A percentile compares a stretch with the other conserved stretches of the same genome.
Evolutionary conservation across 1,140 invertebrate species (phyloP).

Genomic region (Hermetia illucens): DNA sequence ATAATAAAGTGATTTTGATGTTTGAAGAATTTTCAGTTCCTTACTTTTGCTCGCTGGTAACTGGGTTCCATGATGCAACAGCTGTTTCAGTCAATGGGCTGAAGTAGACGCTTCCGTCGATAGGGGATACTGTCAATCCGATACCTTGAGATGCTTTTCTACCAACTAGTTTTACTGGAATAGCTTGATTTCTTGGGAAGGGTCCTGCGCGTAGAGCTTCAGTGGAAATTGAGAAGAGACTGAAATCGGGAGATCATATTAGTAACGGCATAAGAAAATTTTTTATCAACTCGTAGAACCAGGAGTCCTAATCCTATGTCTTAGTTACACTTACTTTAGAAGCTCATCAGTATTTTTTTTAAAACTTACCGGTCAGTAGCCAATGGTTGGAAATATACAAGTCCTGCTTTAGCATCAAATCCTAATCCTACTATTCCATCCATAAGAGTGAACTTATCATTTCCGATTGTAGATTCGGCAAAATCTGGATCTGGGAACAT

Average conservation of each 20-base stretch:
- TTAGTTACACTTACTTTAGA: too few relatives aligned
- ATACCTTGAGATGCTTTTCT: conserved; percentile 70
- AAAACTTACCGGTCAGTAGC: conserved; percentile 52
- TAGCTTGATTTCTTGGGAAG: conserved; percentile 44
- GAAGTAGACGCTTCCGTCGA: conserved; percentile 54
- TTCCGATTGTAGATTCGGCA: conserved; percentile 46
- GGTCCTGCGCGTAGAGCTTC: conserved; percentile 54
- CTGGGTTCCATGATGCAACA: conserved; percentile 58
- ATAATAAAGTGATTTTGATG: not conserved
- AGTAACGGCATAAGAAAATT: too few relatives aligned
- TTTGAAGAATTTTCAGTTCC: conserved; percentile 4
- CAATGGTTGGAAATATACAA: conserved; percentile 64
- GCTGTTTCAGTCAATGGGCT: conserved; percentile 62
- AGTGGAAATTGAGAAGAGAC: conserved; percentile 59
- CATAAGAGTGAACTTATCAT: conserved; percentile 54
- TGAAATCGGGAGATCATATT: too few relatives aligned
- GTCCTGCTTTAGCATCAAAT: conserved; percentile 47
- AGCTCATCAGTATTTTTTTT: too few relatives aligned
- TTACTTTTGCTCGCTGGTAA: conserved; percentile 47
- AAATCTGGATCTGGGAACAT: conserved; percentile 72
- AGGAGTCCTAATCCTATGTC: too few relatives aligned
- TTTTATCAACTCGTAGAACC: too few relatives aligned
- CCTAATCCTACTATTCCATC: conserved; percentile 68
- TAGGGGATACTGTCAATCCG: conserved; percentile 49
- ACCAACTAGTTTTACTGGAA: conserved; percentile 59